A percentile compares a stretch with the other conserved stretches of the same genome.
phyloP scores from a whole-genome alignment of 2,113 vertebrate genomes.

The Numida meleagris region DNA sequence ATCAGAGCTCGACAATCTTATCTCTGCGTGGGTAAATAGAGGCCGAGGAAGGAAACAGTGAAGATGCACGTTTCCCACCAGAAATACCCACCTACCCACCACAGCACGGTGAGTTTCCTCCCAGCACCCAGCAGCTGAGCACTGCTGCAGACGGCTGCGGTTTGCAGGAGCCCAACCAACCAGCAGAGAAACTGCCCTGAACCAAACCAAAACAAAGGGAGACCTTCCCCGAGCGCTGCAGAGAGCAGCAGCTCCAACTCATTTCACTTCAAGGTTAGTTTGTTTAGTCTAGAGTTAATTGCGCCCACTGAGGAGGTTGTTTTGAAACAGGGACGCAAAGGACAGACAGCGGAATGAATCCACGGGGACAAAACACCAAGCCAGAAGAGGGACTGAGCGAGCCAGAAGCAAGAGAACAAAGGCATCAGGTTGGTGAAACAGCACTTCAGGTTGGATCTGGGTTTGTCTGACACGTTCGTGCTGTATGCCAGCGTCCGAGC shows the following conservation, averaged over 20 bases:
- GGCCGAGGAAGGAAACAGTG: conserved; percentile 31
- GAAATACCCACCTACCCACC: not conserved
- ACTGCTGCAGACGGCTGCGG: not conserved
- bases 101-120: not conserved
- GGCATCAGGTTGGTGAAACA: not conserved
- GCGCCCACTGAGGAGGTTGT: not conserved
- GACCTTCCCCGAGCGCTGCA: not conserved
- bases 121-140: not conserved
- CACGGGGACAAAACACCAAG: not conserved
- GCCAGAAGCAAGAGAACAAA: not conserved
- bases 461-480: not conserved
- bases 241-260: not conserved
- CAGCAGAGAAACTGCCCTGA: not conserved
- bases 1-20: not conserved
- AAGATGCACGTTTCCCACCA: conserved; percentile 7
- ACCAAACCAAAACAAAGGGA: not conserved
- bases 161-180: not conserved
- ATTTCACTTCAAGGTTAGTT: not conserved
- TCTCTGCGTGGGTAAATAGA: not conserved
- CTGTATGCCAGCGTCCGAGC: not conserved
- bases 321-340: not conserved
- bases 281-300: conserved; percentile 31
- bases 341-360: not conserved
- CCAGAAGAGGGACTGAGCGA: not conserved
- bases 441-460: not conserved